Conservation (phyloP, 1,140 invertebrate species). For the Trinorchestia longiramus region DNA sequence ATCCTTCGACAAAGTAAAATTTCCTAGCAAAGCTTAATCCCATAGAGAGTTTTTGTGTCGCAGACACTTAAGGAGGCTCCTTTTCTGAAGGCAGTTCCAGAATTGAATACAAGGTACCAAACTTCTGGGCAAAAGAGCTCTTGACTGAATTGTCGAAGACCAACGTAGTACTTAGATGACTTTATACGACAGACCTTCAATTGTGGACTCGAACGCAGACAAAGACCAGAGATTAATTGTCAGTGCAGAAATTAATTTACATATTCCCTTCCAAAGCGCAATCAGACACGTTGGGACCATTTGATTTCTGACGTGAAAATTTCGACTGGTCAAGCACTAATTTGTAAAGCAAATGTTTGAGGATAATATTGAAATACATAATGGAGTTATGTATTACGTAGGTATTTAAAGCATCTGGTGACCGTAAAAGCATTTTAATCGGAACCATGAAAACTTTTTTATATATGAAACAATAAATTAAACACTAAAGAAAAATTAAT, state of each 20-base stretch:
- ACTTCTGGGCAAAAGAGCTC: not conserved
- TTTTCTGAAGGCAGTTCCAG: constrained; percentile 48
- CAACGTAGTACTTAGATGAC: constrained; percentile 58
- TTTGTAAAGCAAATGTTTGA: not conserved
- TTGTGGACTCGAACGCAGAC: not conserved
- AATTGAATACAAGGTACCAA: constrained; percentile 46
- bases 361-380: not conserved
- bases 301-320: not conserved
- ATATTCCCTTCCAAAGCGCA: not conserved
- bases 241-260: not conserved
- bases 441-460: too few relatives aligned
- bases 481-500: too few relatives aligned
- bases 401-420: too few relatives aligned
- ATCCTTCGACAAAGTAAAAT: constrained; percentile 31
- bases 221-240: not conserved
- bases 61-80: constrained; percentile 6
- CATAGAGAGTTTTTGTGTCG: constrained; percentile 25
- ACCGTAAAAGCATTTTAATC: too few relatives aligned
- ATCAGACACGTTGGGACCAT: not conserved
- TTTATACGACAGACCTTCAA: not conserved
- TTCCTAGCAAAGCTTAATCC: constrained; percentile 28
- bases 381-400: too few relatives aligned
- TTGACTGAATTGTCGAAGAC: constrained; percentile 68
- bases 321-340: too few relatives aligned
- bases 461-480: too few relatives aligned